Evolutionary conservation across 2,888 invertebrate genomes (phyloP), one percentile per base, ranked within the genome.

Genomic region (Microdon myrmicae): DNA sequence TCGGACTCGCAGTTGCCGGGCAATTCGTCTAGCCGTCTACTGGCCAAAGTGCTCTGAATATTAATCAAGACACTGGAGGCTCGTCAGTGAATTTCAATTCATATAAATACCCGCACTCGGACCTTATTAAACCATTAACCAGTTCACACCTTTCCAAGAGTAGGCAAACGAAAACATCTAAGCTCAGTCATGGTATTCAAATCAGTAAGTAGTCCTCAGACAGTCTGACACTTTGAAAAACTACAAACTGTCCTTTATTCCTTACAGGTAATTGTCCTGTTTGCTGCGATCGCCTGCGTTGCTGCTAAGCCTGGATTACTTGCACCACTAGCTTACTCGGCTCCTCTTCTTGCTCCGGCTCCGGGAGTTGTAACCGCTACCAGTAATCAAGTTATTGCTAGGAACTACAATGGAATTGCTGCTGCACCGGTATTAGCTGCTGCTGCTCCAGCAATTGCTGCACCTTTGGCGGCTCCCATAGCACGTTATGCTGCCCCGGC

Each of bases 341-440:
- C 68, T 4, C 68, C 67, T 13, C 31, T 67, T 6, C 9, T 59
- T 9, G 61, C 53, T 9, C 41, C 59, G 17, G 53, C 58, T 26
- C 68, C 68, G 20, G 68, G 64, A 29, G 22, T 68, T 22, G 66
- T 68, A 1, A 56, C 68, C 12, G 60, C 68, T 7, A 45, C 67
- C n/a, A 64, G 67, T 22, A 58, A 31, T 17, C 67, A 67, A 38
- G 60, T 69, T 8, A 44, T 69, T 43, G 59, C 69, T 5, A 56
- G 67, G 12, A 66, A 67, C 31, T 67, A 59, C 25, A 61, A 68
- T 53, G 67, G 67, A 32, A 35, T 68, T 5, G 68, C 54, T 35
- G 35, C 64, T 5, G 47, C 64, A 14, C 58, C 61, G 12, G 86
- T 87, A 0, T 85, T 87, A 0, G 83, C 84, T 70, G 47, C 53